Evolutionary conservation across 2,888 invertebrate genomes (phyloP).

Genomic region (Tribolium freemani): DNA sequence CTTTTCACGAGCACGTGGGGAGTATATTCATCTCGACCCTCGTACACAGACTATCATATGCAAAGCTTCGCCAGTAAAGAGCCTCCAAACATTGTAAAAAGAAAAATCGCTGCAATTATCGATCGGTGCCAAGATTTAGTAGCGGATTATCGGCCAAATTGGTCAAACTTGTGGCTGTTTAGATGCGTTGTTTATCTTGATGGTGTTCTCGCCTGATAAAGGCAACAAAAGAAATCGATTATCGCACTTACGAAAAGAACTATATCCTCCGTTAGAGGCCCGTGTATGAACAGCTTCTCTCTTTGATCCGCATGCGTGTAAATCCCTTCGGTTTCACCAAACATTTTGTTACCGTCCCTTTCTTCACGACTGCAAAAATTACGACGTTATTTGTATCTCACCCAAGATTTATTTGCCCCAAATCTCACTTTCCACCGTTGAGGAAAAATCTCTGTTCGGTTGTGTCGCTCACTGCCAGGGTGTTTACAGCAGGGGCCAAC

Average conservation of each 20-base stretch:
- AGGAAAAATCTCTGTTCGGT: conserved; percentile 71
- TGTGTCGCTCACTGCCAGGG: conserved; percentile 71
- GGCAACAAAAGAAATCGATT: neutral
- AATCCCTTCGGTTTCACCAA: conserved; percentile 69
- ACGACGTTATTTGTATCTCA: conserved; percentile 50
- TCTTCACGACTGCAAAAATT: conserved; percentile 51
- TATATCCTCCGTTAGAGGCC: conserved; percentile 74
- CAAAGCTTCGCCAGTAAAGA: conserved; percentile 14
- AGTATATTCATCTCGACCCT: neutral
- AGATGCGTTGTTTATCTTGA: neutral
- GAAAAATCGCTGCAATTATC: conserved; percentile 38
- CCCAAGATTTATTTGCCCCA: conserved; percentile 25
- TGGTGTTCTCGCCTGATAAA: neutral
- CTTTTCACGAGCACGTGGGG: conserved; percentile 39
- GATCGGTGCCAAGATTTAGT: conserved; percentile 35
- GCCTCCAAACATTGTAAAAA: neutral
- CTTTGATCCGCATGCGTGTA: conserved; percentile 70
- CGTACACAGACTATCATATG: conserved; percentile 20
- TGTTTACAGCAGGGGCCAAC: conserved; percentile 70
- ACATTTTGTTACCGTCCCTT: conserved; percentile 67
- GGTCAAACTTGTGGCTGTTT: conserved; percentile 23
- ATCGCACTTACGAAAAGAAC: conserved; percentile 72
- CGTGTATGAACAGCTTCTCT: conserved; percentile 74
- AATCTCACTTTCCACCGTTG: conserved; percentile 74
- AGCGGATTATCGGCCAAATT: conserved; percentile 37